Evolutionary conservation across 2,113 vertebrate species (phyloP), one percentile per base, ranked within the genome.

Genomic region (Salvelinus fontinalis): DNA sequence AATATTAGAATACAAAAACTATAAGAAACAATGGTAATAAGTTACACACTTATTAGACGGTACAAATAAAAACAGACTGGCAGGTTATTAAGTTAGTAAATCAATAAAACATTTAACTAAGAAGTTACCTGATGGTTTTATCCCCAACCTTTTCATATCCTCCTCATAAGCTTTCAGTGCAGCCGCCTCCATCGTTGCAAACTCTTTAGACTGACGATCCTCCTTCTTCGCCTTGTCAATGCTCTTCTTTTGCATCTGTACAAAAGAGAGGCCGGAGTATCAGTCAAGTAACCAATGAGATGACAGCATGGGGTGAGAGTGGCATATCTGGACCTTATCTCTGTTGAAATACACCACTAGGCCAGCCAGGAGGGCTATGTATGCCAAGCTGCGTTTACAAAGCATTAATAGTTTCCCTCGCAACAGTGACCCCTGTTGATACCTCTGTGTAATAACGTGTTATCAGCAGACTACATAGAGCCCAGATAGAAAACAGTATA

Each of bases 231-330:
- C 95, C 82, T 99, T 98, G 65, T 97, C 95, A 75, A 97, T 79
- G 73, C 98, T 99, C 91, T 96, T 99, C 93, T 98, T 95, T 88
- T 94, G 98, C 93, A 99, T 98, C 97, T 99, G 75, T 27, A 69
- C 48, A 54, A 67, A 60, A 57, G 76, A 80, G 11, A 22, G 71
- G 44, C 73, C 71, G 9, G 39, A 70, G 4, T 8, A 44, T 70
- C 39, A 49, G 51, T 48, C 18, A 67, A 69, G 49, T 59, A 13
- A 68, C 62, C 70, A 73, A 22, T 76, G 57, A 44, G 31, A 70
- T 39, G 66, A n/a, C 39, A 73, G 62, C 44, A 48, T 73, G 5
- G 77, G 26, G 49, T 65, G 70, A 67, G 8, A 1, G n/a, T n/a
- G 54, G 31, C 2, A 22, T 22, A 71, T 72, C 24, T 77, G 67